Base-by-base conservation (phyloP, 2,113 vertebrate genomes). In the Corvus cornix region DNA sequence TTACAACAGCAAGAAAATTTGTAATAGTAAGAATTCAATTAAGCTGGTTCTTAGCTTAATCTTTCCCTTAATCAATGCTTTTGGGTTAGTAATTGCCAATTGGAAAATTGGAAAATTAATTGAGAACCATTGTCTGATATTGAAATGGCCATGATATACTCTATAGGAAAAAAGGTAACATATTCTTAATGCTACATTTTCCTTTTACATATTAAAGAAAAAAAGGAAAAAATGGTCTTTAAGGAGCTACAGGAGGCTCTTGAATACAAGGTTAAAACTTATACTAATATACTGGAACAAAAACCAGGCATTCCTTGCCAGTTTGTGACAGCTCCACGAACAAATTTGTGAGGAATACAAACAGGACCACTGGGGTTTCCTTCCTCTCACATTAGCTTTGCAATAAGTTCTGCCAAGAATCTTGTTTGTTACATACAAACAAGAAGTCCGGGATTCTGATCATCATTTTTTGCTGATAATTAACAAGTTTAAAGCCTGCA, bases 71-170 rank as follows among this genome's bases (percentile, higher is more conserved):
- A 69, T 90, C 95, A 76, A 26, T 94, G 41, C 10, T 77, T 91
- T 89, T 84, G 39, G 14, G 44, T 89, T 84, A 59, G 64, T 88
- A 88, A 97, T 81, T 95, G 44, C 64, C 56, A 95, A 53, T 87
- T 88, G 94, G 52, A 76, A 96, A 81, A 90, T 72, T 95, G 90
- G 44, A 74, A 95, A 86, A 93, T 87, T 95, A 91, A 95, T 95
- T 95, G 59, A 73, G 79, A 84, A 59, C 1, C 14, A 18, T 43
- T 73, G 17, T 88, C 49, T 94, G 64, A 59, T 87, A 64, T 43
- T 82, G 46, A 95, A 63, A 84, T 64, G 6, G 11, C 89, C 13
- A 11, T 56, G 20, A 72, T 67, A 26, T 6, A 41, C 10, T 13
- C 2, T 20, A 64, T 43, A 15, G 51, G 72, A 49, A 35, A 37